Evolutionary conservation across 1,140 invertebrate species (phyloP), one percentile per base, ranked within the genome.

Genomic region (Drusus annulatus): DNA sequence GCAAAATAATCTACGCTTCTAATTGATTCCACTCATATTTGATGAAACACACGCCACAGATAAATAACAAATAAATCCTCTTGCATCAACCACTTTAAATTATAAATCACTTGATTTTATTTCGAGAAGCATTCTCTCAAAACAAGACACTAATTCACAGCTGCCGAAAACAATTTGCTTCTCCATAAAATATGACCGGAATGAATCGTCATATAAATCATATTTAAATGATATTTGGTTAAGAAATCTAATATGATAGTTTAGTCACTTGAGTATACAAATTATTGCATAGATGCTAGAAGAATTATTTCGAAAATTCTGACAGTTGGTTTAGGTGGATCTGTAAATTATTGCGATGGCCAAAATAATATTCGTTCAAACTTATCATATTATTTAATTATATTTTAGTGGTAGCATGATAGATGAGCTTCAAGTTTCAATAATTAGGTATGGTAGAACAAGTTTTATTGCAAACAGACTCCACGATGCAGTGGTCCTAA

Each of bases 21-120:
- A 80, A 80, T 82, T 82, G 78, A 82, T 80, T 82, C 80, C 79
- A 78, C 78, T 80, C 80, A 82, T 80, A 78, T 79, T 77, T 80
- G 76, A 74, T 75, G 62, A 58, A 78, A 65, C 63, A 74, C 8
- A 81, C 31, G 58, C 17, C 75, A 71, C 21, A 19, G 50, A 71
- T 51, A 71, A 65, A 71, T 71, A 71, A 71, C 17, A 50, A 5
- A 10, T 71, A 16, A 17, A 23, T 17, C 17, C 4, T 51, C 15
- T 71, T 71, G 31, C 31, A 23, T 71, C 19, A 50, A 71, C 31
- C 5, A 13, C 2, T 45, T 71, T 50, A 31, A 6, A 51, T 50
- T 71, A 71, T 71, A 71, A 71, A 71, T 71, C 68, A 51, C 16
- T 28, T 16, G 15, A 65, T 8, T 31, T 25, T 25, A 65, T 45